These are phyloP conservation scores for Drosophila maculinotata DNA, from an alignment of 2,888 invertebrate species.

Conservation along the genomic window DNA sequence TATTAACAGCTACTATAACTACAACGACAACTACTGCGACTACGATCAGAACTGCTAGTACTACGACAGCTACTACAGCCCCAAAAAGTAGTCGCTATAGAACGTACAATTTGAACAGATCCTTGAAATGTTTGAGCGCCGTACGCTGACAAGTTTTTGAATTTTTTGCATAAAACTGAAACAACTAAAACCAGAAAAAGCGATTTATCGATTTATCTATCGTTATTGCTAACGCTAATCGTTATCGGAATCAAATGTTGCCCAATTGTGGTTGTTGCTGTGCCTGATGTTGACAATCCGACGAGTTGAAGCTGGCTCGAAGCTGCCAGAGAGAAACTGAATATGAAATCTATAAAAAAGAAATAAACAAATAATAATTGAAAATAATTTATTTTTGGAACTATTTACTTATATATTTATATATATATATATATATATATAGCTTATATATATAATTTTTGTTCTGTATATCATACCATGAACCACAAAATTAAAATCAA, in stretches of 20 bases:
- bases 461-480: slow-evolving; percentile 72
- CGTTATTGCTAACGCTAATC: slow-evolving; percentile 21
- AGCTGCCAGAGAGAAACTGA: slow-evolving; percentile 28
- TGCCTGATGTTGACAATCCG: slow-evolving; percentile 67
- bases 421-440: slow-evolving; percentile 42
- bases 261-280: slow-evolving; percentile 81
- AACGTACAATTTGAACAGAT: slow-evolving; percentile 77
- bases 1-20: slow-evolving; percentile 23
- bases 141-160: slow-evolving; percentile 59
- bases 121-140: slow-evolving; percentile 66
- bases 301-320: slow-evolving; percentile 34
- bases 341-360: slow-evolving; percentile 6
- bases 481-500: slow-evolving; percentile 68
- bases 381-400: slow-evolving; percentile 42
- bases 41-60: slow-evolving; percentile 44
- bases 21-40: slow-evolving; percentile 25
- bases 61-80: slow-evolving; percentile 56
- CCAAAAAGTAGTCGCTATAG: slow-evolving; percentile 66
- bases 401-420: slow-evolving; percentile 33
- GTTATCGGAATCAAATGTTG: slow-evolving; percentile 67
- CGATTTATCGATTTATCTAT: slow-evolving; percentile 24
- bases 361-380: slow-evolving; percentile 20
- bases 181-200: slow-evolving; percentile 12
- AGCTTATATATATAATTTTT: slow-evolving; percentile 56
- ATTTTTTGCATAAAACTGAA: slow-evolving; percentile 72